Evolutionary conservation across 1,140 invertebrate genomes (phyloP).

Genomic region (Glossosoma conforme): DNA sequence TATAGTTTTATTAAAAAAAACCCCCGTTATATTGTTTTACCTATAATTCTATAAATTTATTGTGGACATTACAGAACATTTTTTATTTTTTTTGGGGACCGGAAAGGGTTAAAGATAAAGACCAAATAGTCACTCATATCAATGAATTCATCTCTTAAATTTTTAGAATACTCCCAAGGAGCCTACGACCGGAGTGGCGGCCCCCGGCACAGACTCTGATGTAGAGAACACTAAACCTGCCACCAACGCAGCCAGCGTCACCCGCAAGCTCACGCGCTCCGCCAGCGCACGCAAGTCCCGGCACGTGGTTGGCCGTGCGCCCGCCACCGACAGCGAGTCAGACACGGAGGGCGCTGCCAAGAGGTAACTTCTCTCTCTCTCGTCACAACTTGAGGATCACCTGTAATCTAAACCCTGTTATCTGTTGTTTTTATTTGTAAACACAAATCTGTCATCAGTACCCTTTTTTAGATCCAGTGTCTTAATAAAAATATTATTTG

Average conservation of each 20-base stretch:
- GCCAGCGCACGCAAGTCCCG: conserved; percentile 53
- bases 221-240: conserved; percentile 26
- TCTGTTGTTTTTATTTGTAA: background rate
- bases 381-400: no score
- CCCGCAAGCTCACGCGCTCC: conserved; percentile 52
- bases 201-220: conserved; percentile 46
- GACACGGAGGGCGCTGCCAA: conserved; percentile 38
- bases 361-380: conserved; percentile 22
- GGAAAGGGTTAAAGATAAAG: no score
- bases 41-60: no score
- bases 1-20: no score
- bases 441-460: no score
- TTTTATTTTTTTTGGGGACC: no score
- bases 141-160: background rate
- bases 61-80: no score
- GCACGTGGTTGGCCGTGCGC: conserved; percentile 47
- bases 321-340: conserved; percentile 47
- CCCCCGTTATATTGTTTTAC: no score
- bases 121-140: no score
- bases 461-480: no score
- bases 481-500: no score
- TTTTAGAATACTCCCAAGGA: conserved; percentile 29
- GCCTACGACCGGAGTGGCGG: conserved; percentile 16
- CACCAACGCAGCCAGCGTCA: conserved; percentile 31
- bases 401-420: background rate